Conservation (phyloP, 2,888 invertebrate genomes). For the Hololepta plana region DNA sequence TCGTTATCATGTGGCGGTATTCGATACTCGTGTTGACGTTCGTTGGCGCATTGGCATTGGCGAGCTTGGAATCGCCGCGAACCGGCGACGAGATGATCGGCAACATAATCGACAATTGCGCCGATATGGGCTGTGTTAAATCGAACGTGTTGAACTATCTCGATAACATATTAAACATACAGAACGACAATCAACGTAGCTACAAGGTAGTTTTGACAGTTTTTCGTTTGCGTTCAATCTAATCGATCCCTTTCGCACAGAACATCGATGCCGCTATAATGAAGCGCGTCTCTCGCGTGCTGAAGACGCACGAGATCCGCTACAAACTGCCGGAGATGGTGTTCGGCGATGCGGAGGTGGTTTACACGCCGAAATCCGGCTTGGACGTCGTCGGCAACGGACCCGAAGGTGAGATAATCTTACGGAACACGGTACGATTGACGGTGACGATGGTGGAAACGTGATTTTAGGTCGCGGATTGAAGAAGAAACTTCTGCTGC, state of each 20-base stretch:
- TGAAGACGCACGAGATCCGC: constrained; percentile 57
- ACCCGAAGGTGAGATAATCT: too few relatives aligned
- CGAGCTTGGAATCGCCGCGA: constrained; percentile 24
- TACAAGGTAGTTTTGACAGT: constrained; percentile 16
- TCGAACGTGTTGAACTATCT: constrained; percentile 58
- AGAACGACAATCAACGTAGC: constrained; percentile 40
- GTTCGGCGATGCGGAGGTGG: constrained; percentile 46
- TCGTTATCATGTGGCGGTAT: constrained; percentile 21
- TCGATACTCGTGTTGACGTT: constrained; percentile 31
- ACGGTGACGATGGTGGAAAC: too few relatives aligned
- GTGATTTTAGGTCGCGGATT: constrained; percentile 48
- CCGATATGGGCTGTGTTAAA: constrained; percentile 55
- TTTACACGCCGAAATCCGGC: constrained; percentile 47
- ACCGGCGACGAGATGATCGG: constrained; percentile 52
- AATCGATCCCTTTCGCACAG: constrained; percentile 20
- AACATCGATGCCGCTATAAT: constrained; percentile 59
- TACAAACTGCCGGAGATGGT: constrained; percentile 53
- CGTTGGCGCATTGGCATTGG: constrained; percentile 28
- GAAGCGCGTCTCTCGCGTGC: constrained; percentile 48
- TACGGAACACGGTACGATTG: too few relatives aligned
- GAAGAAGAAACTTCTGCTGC: constrained; percentile 69
- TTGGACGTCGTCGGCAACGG: too few relatives aligned
- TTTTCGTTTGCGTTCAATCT: constrained; percentile 1
- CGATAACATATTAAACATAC: constrained; percentile 48
- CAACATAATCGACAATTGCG: constrained; percentile 55